Conservation (phyloP, 2,888 invertebrate species). For the Thyatira batis region DNA sequence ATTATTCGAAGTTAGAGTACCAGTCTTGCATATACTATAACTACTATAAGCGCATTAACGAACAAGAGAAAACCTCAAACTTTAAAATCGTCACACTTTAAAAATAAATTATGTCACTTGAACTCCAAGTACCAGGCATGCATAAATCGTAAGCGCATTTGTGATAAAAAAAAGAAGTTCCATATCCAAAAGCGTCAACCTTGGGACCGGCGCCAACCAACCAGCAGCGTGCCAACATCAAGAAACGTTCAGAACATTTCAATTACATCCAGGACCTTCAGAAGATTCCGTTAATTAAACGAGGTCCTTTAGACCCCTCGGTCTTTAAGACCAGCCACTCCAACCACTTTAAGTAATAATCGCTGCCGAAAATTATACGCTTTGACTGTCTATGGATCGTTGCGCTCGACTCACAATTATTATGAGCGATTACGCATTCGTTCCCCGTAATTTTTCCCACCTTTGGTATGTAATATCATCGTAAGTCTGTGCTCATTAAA, state of each 20-base stretch:
- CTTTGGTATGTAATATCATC: neutral
- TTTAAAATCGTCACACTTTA: no score
- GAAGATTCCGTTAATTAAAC: conserved; percentile 69
- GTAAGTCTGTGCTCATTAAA: neutral
- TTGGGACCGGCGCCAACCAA: neutral
- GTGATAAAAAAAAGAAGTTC: neutral
- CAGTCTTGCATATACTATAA: no score
- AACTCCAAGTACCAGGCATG: neutral
- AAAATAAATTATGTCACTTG: no score
- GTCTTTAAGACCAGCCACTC: conserved; percentile 42
- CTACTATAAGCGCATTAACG: no score
- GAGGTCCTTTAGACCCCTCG: conserved; percentile 44
- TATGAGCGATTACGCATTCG: conserved; percentile 39
- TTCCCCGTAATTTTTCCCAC: conserved; percentile 5
- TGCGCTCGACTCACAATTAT: conserved; percentile 58
- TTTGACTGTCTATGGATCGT: conserved; percentile 66
- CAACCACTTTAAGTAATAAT: conserved; percentile 66
- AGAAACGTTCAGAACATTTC: conserved; percentile 11
- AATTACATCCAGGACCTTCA: conserved; percentile 34
- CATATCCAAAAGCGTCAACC: neutral
- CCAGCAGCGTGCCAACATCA: neutral
- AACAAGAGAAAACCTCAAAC: no score
- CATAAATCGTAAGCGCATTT: neutral
- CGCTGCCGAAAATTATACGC: conserved; percentile 68
- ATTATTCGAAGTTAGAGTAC: no score